phyloP scores from a whole-genome alignment of 2,888 invertebrate species.

The Leucania comma region DNA sequence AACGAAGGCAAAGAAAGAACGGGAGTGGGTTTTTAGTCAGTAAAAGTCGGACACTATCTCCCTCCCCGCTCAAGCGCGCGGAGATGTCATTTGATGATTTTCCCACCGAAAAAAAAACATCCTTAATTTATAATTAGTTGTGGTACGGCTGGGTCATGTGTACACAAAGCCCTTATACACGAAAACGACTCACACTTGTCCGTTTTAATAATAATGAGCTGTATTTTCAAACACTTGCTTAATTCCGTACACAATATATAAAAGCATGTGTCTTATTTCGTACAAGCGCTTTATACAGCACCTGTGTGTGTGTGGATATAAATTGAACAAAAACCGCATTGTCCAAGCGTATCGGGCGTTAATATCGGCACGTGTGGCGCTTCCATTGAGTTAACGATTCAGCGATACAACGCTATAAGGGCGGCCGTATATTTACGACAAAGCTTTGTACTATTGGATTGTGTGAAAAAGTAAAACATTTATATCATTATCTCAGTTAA shows the following conservation, averaged over 20 bases:
- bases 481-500: not conserved
- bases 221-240: not conserved
- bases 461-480: not conserved
- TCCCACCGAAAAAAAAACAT: no score
- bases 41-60: no score
- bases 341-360: constrained; percentile 59
- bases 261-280: constrained; percentile 3
- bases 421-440: constrained; percentile 21
- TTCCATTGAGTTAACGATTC: constrained; percentile 62
- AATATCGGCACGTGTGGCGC: constrained; percentile 62
- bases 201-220: not conserved
- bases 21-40: no score
- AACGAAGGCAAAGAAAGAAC: no score
- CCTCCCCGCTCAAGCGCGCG: no score
- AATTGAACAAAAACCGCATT: constrained; percentile 66
- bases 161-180: no score
- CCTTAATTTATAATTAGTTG: no score
- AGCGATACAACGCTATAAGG: constrained; percentile 55
- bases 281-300: not conserved
- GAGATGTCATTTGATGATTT: no score
- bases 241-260: not conserved
- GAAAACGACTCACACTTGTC: not conserved
- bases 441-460: not conserved
- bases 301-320: constrained; percentile 19
- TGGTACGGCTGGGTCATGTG: no score